Evolutionary conservation across 1,140 invertebrate species (phyloP).

Genomic region (Pseudomyrmex concolor): DNA sequence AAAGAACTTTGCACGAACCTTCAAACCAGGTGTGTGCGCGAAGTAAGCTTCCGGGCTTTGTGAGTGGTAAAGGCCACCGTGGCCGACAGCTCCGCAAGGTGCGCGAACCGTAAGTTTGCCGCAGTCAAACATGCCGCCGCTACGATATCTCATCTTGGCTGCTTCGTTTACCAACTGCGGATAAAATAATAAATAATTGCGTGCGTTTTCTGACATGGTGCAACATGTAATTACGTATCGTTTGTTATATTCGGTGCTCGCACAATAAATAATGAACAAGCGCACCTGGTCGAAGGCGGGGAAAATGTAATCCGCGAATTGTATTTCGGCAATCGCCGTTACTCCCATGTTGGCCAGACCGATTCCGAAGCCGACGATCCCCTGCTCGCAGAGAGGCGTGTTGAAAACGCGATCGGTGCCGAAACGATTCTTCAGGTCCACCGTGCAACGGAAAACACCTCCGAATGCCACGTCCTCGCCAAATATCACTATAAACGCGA

Average conservation of each 20-base stretch:
- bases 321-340: conserved; percentile 99
- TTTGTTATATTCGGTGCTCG: not conserved
- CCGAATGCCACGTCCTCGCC: conserved; percentile 99
- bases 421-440: conserved; percentile 97
- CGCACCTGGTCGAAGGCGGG: conserved; percentile 99
- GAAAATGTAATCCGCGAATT: conserved; percentile 99
- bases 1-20: conserved; percentile 85
- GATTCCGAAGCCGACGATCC: conserved; percentile 98
- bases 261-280: not conserved
- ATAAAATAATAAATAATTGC: conserved; percentile 14
- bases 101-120: conserved; percentile 96
- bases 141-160: conserved; percentile 97
- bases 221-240: not conserved
- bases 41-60: conserved; percentile 99
- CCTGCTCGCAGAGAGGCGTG: conserved; percentile 98
- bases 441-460: conserved; percentile 98
- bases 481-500: conserved; percentile 90
- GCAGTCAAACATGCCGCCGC: conserved; percentile 95
- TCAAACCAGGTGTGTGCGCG: conserved; percentile 97
- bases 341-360: conserved; percentile 95
- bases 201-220: not conserved
- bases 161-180: conserved; percentile 93
- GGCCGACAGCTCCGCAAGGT: conserved; percentile 94
- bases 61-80: conserved; percentile 98
- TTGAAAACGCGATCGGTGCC: conserved; percentile 98